phyloP scores from a whole-genome alignment of 2,888 invertebrate genomes.

The Hydraecia micacea region DNA sequence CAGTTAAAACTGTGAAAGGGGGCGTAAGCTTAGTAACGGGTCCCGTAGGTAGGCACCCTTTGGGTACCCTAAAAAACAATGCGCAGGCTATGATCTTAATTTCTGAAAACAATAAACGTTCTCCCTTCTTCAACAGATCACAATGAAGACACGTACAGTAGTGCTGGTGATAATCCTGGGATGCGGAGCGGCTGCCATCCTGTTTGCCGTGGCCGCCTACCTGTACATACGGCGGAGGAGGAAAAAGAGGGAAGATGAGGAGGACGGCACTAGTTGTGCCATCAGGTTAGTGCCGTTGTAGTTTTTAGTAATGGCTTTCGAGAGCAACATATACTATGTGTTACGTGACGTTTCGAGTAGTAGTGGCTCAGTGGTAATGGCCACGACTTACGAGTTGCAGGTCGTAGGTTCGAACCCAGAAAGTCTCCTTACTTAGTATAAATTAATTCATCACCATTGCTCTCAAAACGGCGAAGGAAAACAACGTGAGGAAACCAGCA shows the following conservation, averaged over 20 bases:
- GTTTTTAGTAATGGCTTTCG: neutral
- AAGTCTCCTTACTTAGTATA: too few relatives aligned
- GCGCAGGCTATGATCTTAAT: too few relatives aligned
- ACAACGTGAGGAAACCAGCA: too few relatives aligned
- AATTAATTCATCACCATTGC: too few relatives aligned
- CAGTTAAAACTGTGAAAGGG: too few relatives aligned
- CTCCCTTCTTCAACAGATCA: constrained; percentile 85
- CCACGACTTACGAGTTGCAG: neutral
- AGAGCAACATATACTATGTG: neutral
- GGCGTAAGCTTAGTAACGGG: too few relatives aligned
- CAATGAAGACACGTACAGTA: constrained; percentile 93
- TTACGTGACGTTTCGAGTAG: too few relatives aligned
- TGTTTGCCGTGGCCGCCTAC: constrained; percentile 91
- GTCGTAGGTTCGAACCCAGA: neutral
- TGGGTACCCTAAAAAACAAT: too few relatives aligned
- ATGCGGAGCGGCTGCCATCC: constrained; percentile 90
- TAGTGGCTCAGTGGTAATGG: too few relatives aligned
- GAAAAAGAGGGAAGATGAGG: constrained; percentile 90
- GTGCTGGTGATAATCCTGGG: constrained; percentile 92
- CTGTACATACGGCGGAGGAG: constrained; percentile 90
- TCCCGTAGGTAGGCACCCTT: too few relatives aligned
- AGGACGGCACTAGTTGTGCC: constrained; percentile 90
- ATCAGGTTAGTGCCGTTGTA: constrained; percentile 75
- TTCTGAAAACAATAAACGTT: neutral
- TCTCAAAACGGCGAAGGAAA: too few relatives aligned